A percentile compares a stretch with the other conserved stretches of the same genome.
Conservation (phyloP, 2,113 vertebrate species). For the Arenaria interpres region DNA sequence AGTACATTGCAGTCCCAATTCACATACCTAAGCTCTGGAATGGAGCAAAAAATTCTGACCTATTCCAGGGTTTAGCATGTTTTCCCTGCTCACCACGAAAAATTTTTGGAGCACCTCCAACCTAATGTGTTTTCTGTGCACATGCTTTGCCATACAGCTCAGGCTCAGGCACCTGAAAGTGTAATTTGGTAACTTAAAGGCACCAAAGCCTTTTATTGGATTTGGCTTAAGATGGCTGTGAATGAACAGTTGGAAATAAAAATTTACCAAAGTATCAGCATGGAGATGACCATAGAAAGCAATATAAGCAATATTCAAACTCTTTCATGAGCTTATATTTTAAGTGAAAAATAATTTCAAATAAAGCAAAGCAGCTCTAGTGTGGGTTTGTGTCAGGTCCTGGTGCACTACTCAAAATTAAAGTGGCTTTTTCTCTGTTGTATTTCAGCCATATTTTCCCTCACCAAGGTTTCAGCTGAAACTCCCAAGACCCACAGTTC, state of each 20-base stretch:
- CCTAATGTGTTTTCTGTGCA: background rate
- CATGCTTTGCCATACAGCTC: background rate
- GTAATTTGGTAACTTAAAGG: background rate
- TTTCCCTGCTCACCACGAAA: background rate
- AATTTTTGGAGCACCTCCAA: background rate
- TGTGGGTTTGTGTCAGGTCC: background rate
- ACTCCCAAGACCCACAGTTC: background rate
- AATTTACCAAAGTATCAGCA: background rate
- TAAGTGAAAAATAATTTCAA: background rate
- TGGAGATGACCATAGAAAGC: accelerated
- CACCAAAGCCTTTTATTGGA: background rate
- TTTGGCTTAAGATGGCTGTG: background rate
- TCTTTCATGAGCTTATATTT: background rate
- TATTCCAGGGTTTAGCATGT: background rate
- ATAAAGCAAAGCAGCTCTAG: background rate
- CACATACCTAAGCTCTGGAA: background rate
- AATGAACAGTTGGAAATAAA: background rate
- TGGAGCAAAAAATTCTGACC: background rate
- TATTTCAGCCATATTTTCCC: background rate
- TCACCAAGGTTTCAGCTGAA: background rate
- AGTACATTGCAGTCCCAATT: background rate
- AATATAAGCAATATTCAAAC: background rate
- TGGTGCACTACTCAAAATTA: background rate
- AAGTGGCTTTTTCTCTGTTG: background rate
- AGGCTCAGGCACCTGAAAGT: background rate